Base-by-base conservation (phyloP, 1,140 invertebrate genomes). In the Temnothorax longispinosus region DNA sequence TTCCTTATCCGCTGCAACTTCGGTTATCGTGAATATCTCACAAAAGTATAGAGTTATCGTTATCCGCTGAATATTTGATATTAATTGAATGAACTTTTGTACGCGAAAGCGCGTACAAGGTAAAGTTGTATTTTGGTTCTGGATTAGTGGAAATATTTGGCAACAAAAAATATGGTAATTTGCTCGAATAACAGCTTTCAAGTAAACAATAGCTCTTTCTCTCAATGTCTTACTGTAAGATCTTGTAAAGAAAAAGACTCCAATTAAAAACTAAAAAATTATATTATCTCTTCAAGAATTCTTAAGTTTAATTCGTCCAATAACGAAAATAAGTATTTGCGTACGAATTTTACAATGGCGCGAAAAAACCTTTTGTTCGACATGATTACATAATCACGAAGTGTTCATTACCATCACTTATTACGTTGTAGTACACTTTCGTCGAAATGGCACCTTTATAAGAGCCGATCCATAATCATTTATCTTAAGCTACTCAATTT, bases 1-100 rank as follows among this genome's bases (percentile, higher is more conserved):
- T 78, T 52, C 64, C 56, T 82, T 89, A 89, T 89, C 87, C 47
- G 75, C 35, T 56, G 4, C 32, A 74, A 21, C 44, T 38, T 38
- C 13, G 54, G 32, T 56, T 82, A 84, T 75, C 80, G 69, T 18
- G 41, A 74, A 60, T 58, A 82, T 82, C 69, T 80, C 62, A 18
- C 21, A 27, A 74, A 74, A 74, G 11, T 80, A 64, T 10, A 2
- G n/a, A 62, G 62, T 35, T 67, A 80, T 41, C 50, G 8, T 69
- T 60, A 72, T 58, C 18, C 52, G 18, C 3, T 13, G 44, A 72
- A 81, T 56, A 47, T 35, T 60, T n/a, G 54, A 47, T 21, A 72
- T 71, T 71, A 69, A 81, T 72, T 67, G 15, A 71, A 44, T 32
- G 3, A 35, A 13, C 10, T 18, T 56, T 18, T 56, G 35, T 11